phyloP scores from a whole-genome alignment of 2,797 vertebrate species.

The Phrynocephalus guinanensis region DNA sequence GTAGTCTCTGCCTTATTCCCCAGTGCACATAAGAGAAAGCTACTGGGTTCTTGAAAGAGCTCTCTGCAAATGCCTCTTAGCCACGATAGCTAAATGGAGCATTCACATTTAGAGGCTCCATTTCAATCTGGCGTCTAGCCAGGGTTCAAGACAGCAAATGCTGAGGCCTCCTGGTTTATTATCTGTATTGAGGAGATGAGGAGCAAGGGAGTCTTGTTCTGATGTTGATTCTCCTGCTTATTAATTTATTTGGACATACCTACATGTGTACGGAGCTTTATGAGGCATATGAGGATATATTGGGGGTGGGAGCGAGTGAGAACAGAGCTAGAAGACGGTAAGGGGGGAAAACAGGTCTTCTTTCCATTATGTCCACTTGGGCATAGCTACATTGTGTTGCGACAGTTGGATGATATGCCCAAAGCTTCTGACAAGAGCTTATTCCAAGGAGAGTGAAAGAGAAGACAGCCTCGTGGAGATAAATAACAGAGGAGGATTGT shows the following conservation, averaged over 20 bases:
- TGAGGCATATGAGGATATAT: neutral
- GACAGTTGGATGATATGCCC: neutral
- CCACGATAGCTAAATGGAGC: slow-evolving; percentile 14
- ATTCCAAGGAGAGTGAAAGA: neutral
- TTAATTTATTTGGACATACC: no score
- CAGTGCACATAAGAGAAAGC: slow-evolving; percentile 8
- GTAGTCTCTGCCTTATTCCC: neutral
- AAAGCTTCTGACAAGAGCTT: neutral
- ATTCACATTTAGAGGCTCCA: neutral
- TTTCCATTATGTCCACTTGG: neutral
- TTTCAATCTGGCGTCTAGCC: neutral
- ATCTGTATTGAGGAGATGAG: neutral
- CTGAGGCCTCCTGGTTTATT: neutral
- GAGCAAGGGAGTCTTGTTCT: neutral
- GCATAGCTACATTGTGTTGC: neutral
- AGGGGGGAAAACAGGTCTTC: neutral
- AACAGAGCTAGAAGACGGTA: neutral
- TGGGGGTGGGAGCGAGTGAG: no score
- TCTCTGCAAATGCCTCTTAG: slow-evolving; percentile 15
- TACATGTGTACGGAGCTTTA: neutral
- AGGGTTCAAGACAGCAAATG: slow-evolving; percentile 13
- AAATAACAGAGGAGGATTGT: neutral
- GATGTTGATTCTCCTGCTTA: neutral
- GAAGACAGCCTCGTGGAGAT: neutral
- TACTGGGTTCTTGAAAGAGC: neutral